Percentiles rank a stretch among this genome's conserved stretches.
These are phyloP conservation scores for Phodopus roborovskii DNA, from an alignment of 2,113 vertebrate species.

Conservation along the genomic window DNA sequence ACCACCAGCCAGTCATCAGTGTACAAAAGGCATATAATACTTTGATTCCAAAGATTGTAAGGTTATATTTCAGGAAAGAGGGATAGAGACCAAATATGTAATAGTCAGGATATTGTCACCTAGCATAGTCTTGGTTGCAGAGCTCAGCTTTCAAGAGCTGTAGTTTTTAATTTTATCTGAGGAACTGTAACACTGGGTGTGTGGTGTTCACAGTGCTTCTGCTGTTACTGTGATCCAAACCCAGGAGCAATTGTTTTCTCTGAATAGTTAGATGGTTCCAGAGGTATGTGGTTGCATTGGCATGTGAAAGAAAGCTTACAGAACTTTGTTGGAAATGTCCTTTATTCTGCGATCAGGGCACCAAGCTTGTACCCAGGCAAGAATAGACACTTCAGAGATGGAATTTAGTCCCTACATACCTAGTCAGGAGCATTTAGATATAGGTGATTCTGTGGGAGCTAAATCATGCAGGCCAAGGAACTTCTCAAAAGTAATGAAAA, in stretches of 20 bases:
- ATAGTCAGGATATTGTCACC: background rate
- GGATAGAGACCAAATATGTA: background rate
- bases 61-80: background rate
- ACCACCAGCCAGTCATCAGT: background rate
- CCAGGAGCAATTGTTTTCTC: background rate
- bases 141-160: background rate
- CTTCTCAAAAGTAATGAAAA: background rate
- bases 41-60: background rate
- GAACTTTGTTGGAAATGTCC: background rate
- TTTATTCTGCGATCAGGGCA: background rate
- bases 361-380: background rate
- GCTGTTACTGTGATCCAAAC: background rate
- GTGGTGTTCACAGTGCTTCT: background rate
- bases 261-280: background rate
- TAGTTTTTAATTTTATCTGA: background rate
- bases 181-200: background rate
- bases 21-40: background rate
- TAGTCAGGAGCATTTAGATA: background rate
- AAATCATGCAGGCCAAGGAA: background rate
- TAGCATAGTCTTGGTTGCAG: background rate
- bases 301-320: background rate
- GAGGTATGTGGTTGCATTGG: background rate
- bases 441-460: background rate
- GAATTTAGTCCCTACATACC: background rate
- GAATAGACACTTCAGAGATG: background rate